These are phyloP conservation scores for Trissoscelio sp. DNA, from an alignment of 2,888 invertebrate genomes.

Conservation along the genomic window DNA sequence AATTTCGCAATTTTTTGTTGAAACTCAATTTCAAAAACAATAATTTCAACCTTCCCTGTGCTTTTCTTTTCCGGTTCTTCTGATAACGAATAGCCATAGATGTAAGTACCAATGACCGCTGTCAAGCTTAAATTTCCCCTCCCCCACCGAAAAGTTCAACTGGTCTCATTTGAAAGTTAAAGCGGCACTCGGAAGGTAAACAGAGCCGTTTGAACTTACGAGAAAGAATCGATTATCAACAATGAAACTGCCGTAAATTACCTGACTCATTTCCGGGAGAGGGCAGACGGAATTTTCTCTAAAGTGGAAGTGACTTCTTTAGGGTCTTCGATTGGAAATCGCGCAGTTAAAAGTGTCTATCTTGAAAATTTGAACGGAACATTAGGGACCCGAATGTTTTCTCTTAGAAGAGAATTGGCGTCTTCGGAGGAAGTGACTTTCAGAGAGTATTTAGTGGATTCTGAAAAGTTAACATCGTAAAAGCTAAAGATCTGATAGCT, in stretches of 20 bases:
- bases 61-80: background rate
- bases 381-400: background rate
- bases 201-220: constrained; percentile 29
- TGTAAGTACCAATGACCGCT: constrained; percentile 40
- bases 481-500: background rate
- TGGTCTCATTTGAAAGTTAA: constrained; percentile 49
- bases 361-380: background rate
- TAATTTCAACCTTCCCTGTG: no score
- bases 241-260: constrained; percentile 40
- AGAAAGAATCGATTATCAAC: constrained; percentile 58
- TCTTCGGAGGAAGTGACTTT: background rate
- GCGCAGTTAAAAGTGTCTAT: constrained; percentile 1
- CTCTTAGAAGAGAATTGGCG: background rate
- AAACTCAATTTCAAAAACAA: no score
- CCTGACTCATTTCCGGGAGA: constrained; percentile 34
- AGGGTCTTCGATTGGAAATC: background rate
- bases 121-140: background rate
- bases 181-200: constrained; percentile 28
- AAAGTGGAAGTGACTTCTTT: constrained; percentile 11
- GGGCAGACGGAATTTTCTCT: constrained; percentile 1
- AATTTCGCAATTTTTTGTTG: no score
- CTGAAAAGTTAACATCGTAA: background rate
- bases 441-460: background rate
- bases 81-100: constrained; percentile 3
- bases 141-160: background rate